These are phyloP conservation scores for Coregonus sp. DNA, from an alignment of 2,797 vertebrate genomes.

Conservation along the genomic window DNA sequence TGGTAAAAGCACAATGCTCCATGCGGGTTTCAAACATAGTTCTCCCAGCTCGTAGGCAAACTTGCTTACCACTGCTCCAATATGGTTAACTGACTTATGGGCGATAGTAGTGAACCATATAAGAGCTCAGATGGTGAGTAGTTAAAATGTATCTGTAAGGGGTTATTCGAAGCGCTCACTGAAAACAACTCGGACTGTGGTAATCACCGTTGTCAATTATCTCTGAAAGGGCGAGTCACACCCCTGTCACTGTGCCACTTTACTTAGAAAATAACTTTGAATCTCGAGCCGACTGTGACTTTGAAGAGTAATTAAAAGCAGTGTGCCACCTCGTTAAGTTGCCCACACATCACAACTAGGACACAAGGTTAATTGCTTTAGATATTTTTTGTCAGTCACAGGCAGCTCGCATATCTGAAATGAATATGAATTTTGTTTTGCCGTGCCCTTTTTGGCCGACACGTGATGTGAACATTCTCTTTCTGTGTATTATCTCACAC, in stretches of 20 bases:
- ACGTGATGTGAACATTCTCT: no score
- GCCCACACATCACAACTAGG: constrained; percentile 51
- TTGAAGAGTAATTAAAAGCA: constrained; percentile 63
- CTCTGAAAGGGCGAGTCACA: constrained; percentile 17
- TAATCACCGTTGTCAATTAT: constrained; percentile 32
- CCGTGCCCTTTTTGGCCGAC: constrained; percentile 25
- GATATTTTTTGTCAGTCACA: constrained; percentile 34
- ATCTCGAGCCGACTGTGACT: constrained; percentile 42
- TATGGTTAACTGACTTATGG: no score
- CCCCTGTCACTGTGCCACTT: constrained; percentile 27
- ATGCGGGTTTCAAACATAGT: no score
- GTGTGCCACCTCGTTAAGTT: constrained; percentile 52
- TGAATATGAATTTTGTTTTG: constrained; percentile 61
- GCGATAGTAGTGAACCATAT: background rate
- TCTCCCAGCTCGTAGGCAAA: no score
- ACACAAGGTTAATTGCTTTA: constrained; percentile 70
- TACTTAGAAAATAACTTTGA: constrained; percentile 58
- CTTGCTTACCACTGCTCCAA: no score
- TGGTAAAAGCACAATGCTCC: background rate
- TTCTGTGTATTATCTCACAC: no score
- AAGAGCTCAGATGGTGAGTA: background rate
- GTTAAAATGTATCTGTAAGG: background rate
- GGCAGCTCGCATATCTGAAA: constrained; percentile 30
- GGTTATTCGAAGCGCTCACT: constrained; percentile 1
- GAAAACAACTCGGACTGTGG: background rate